These are phyloP conservation scores for Pteronura brasiliensis DNA, from an alignment of 2,113 vertebrate genomes.

Conservation along the genomic window DNA sequence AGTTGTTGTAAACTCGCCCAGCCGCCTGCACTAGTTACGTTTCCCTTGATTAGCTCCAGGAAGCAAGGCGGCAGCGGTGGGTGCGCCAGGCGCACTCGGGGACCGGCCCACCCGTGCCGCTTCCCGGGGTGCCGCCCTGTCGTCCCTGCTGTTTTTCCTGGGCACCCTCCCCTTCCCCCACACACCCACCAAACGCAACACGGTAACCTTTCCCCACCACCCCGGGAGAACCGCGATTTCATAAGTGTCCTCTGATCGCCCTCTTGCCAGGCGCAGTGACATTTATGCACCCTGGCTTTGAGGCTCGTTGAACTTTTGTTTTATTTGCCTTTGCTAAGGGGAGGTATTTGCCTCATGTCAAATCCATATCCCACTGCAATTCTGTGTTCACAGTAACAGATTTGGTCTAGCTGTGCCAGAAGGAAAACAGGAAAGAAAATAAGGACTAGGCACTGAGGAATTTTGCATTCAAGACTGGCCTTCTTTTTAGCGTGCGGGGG, in stretches of 20 bases:
- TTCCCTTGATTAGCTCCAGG: slow-evolving; percentile 62
- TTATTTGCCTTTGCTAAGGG: slow-evolving; percentile 47
- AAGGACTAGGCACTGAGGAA: not conserved
- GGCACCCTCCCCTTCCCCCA: not conserved
- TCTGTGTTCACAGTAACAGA: not conserved
- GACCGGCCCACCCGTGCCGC: slow-evolving; percentile 46
- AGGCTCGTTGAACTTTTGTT: slow-evolving; percentile 46
- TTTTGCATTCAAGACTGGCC: accelerated
- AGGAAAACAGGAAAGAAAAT: not conserved
- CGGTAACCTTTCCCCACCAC: not conserved
- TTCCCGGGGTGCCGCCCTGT: slow-evolving; percentile 66
- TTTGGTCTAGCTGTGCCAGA: not conserved
- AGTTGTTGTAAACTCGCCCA: slow-evolving; percentile 76
- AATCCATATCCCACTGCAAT: not conserved
- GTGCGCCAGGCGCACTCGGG: not conserved
- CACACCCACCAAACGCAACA: not conserved
- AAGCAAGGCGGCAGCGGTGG: not conserved
- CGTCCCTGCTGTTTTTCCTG: slow-evolving; percentile 44
- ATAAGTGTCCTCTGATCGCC: not conserved
- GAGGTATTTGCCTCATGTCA: not conserved
- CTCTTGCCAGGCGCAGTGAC: not conserved
- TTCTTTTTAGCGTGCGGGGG: not conserved
- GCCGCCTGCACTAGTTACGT: slow-evolving; percentile 35
- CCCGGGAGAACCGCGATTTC: not conserved
- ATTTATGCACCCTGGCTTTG: slow-evolving; percentile 38